Percentiles rank a stretch among this genome's conserved stretches.
phyloP scores from a whole-genome alignment of 64 coral and sea anemone genomes.

The Pachyseris speciosa region DNA sequence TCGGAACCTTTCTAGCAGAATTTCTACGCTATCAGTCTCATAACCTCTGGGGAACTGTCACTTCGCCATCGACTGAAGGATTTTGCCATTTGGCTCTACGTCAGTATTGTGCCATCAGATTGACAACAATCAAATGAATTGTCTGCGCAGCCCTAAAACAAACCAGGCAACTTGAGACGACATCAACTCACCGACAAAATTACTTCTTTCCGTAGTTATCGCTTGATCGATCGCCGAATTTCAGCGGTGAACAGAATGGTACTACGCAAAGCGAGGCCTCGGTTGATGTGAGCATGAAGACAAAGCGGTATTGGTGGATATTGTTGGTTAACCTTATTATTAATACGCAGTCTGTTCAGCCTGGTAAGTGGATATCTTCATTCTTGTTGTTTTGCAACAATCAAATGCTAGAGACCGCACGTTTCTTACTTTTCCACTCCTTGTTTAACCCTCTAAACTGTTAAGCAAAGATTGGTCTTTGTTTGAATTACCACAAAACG shows the following conservation, averaged over 20 bases:
- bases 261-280: neutral
- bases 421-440: neutral
- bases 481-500: neutral
- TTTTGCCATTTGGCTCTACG: constrained; percentile 44
- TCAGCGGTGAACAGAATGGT: constrained; percentile 9
- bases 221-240: neutral
- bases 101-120: constrained; percentile 36
- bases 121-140: constrained; percentile 50
- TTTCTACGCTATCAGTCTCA: neutral
- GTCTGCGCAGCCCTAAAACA: constrained; percentile 22
- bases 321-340: constrained; percentile 25
- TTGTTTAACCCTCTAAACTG: constrained; percentile 5
- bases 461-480: constrained; percentile 14
- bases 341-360: constrained; percentile 29
- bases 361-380: constrained; percentile 54
- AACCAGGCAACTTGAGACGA: constrained; percentile 41
- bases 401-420: neutral
- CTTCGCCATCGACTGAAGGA: constrained; percentile 13
- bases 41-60: neutral
- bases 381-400: constrained; percentile 36
- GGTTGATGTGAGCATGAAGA: constrained; percentile 40
- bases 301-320: constrained; percentile 23
- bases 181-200: constrained; percentile 6
- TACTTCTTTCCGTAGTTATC: constrained; percentile 25
- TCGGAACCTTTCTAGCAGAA: neutral